Conservation (phyloP, 92 coral and sea anemone species). For the Epizoanthus fatuus region DNA sequence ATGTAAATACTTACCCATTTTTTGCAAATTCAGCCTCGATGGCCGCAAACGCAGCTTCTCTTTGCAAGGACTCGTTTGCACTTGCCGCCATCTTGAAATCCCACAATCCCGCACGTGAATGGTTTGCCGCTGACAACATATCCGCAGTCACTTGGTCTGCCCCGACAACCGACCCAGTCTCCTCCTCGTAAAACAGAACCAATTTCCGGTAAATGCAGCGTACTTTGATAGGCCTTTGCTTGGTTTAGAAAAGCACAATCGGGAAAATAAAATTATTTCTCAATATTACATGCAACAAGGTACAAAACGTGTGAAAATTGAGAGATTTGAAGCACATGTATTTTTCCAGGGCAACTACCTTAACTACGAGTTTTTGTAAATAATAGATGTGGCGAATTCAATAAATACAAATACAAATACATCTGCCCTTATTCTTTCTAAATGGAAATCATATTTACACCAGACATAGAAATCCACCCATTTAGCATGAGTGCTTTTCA, state of each 20-base stretch:
- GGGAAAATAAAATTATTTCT: not conserved
- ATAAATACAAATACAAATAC: too few relatives aligned
- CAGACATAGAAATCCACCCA: conserved; percentile 50
- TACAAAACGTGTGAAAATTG: conserved; percentile 17
- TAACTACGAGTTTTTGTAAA: too few relatives aligned
- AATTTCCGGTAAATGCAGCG: conserved; percentile 7
- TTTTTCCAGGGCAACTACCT: conserved; percentile 16
- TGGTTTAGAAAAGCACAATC: not conserved
- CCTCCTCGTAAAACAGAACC: not conserved
- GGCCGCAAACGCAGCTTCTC: not conserved
- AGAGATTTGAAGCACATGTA: not conserved
- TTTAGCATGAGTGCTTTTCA: conserved; percentile 5
- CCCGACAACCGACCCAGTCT: conserved; percentile 27
- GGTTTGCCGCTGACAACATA: conserved; percentile 14
- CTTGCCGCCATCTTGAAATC: conserved; percentile 2
- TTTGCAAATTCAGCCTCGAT: conserved; percentile 16
- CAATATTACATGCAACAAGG: not conserved
- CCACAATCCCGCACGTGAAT: not conserved
- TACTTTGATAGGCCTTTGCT: not conserved
- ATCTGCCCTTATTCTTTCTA: conserved; percentile 31
- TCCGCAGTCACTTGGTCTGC: not conserved
- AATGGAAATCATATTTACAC: conserved; percentile 35
- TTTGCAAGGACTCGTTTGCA: not conserved
- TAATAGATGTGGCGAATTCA: too few relatives aligned
- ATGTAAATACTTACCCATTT: conserved; percentile 54